Base-by-base conservation (phyloP, 2,888 invertebrate genomes). In the Drosophila kokeensis region DNA sequence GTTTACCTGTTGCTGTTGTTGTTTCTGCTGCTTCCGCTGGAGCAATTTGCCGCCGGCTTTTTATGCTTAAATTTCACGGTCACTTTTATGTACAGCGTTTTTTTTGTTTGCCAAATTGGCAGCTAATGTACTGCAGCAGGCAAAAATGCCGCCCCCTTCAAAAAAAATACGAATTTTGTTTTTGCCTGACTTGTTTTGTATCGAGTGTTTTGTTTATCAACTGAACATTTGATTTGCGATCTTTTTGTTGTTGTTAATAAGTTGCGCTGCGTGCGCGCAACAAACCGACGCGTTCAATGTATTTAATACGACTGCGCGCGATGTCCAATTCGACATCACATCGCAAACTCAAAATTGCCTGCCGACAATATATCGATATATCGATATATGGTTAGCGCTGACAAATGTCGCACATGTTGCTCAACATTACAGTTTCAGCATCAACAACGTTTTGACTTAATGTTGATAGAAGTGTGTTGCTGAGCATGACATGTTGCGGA, bases 101-200 rank as follows among this genome's bases (percentile, higher is more conserved):
- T 48, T 40, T 38, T 42, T 38, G 53, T 42, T 54, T n/a, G 48
- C 34, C 21, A 55, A 24, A 48, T 60, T 64, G 49, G 50, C 64
- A 48, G 64, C 60, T 60, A 52, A 48, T 64, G 27, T 59, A 53
- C 66, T 71, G 81, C 76, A 64, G 67, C 67, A 38, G 60, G 61
- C 53, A 32, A 64, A 63, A 57, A 15, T 64, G 61, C 61, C 53
- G 54, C 61, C 67, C 57, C 54, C 49, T 58, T 58, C 50, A 29
- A 34, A 48, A 76, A 55, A 76, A 55, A 55, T 8, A n/a, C 27
- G 4, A 38, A 4, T 24, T 60, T 72, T 32, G 32, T 70, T 66
- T 27, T 24, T 15, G 10, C 57, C 69, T 83, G 83, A 88, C 86
- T 81, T 83, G 70, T 83, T 88, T 75, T 48, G 45, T 64, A 67